Evolutionary conservation across 2,888 invertebrate genomes (phyloP).

Genomic region (Hydropsyche betteni): DNA sequence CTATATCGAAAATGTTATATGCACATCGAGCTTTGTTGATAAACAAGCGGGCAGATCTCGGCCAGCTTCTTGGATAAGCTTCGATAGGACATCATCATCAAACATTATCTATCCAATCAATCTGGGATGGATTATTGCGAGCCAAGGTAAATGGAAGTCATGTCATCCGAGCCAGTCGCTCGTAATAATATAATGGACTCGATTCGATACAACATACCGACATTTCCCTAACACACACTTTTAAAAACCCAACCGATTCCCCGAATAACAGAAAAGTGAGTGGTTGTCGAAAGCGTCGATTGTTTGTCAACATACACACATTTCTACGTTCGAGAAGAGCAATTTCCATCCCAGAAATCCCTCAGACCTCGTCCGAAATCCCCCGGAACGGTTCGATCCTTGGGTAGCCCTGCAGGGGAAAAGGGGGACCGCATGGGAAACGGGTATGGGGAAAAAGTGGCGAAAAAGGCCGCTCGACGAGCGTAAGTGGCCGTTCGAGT

Average conservation of each 20-base stretch:
- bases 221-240: no score
- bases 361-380: constrained; percentile 12
- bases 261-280: background rate
- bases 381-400: background rate
- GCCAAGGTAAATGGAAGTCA: constrained; percentile 39
- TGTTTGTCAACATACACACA: constrained; percentile 24
- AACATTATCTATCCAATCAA: constrained; percentile 41
- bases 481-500: constrained; percentile 46
- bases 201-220: background rate
- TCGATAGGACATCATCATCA: constrained; percentile 36
- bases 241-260: background rate
- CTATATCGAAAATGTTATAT: background rate
- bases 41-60: constrained; percentile 17
- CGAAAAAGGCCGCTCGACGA: background rate
- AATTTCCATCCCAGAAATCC: constrained; percentile 23
- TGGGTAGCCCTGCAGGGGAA: background rate
- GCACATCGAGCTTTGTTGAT: constrained; percentile 16
- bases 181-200: constrained; percentile 13
- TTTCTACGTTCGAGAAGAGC: background rate
- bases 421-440: background rate
- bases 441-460: constrained; percentile 6
- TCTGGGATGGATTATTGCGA: constrained; percentile 39
- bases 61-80: constrained; percentile 35
- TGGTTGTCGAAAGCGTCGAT: constrained; percentile 6
- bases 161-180: constrained; percentile 29